Base-by-base conservation (phyloP, 2,113 vertebrate species). In the Chaenocephalus aceratus region DNA sequence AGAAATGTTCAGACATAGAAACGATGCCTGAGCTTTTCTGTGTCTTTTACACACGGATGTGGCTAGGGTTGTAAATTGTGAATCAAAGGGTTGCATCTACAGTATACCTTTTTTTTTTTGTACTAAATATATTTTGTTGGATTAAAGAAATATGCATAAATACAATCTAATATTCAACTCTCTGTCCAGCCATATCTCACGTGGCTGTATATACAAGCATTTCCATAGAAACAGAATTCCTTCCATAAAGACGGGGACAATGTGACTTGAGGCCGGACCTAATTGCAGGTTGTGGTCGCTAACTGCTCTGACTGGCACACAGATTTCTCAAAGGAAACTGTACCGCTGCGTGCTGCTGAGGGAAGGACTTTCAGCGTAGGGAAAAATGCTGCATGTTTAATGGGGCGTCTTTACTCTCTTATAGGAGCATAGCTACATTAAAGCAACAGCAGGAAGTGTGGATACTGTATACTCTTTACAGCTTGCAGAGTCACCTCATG, bases 231-330 rank as follows among this genome's bases (percentile, higher is more conserved):
- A 88, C 80, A 59, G 66, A 48, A 91, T 86, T 92, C 87, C 65
- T 90, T 86, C 86, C 81, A 64, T 79, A 59, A 89, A 82, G 82
- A 64, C 59, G 67, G 75, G 82, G 76, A 83, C 79, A 74, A 77
- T 69, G 75, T 93, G 91, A 91, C 70, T 90, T 88, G 70, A 62
- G 75, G 79, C 54, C 84, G 72, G 80, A 68, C 53, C 65, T 92
- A 91, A 93, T 93, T 93, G 83, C 69, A 86, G 81, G 89, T 83
- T 92, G 81, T 62, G 85, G 86, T 86, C 11, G 30, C 80, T 85
- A 82, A 92, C 71, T 81, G 80, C 86, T 89, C 63, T 80, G 21
- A 21, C 21, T 21, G 86, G 75, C 73, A 21, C 73, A 21, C 51
- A 62, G 52, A 75, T 79, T 75, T 83, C 81, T 91, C 49, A 66